Evolutionary conservation across 2,888 invertebrate species (phyloP).

Genomic region (Camptogramma bilineatum): DNA sequence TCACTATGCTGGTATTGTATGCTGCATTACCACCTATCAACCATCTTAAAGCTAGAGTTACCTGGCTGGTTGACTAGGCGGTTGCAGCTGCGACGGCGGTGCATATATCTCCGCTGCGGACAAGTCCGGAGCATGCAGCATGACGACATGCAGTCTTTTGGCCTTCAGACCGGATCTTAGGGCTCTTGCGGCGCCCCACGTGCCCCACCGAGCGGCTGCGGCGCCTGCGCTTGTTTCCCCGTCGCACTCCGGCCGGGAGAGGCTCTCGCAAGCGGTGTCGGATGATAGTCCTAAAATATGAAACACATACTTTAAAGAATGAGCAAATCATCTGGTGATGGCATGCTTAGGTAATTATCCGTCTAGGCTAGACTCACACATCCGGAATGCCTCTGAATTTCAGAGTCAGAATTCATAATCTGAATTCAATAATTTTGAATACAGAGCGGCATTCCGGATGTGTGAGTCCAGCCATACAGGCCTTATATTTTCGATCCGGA

Average conservation of each 20-base stretch:
- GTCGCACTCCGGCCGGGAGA: slow-evolving; percentile 60
- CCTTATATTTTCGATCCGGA: no score
- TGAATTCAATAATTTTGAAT: no score
- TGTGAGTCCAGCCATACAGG: no score
- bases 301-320: no score
- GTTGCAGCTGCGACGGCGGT: slow-evolving; percentile 81
- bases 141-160: slow-evolving; percentile 90
- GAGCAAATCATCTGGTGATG: not conserved
- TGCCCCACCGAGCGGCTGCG: slow-evolving; percentile 89
- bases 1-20: no score
- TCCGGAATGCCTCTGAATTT: no score
- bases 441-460: no score
- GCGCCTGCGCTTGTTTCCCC: slow-evolving; percentile 72
- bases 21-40: no score
- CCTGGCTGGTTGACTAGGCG: slow-evolving; percentile 78
- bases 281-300: slow-evolving; percentile 69
- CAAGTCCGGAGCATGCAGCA: slow-evolving; percentile 90
- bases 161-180: slow-evolving; percentile 89
- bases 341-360: no score
- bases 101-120: slow-evolving; percentile 88
- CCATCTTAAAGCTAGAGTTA: no score
- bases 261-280: slow-evolving; percentile 77
- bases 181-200: slow-evolving; percentile 92
- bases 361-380: no score
- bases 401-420: no score